Percentiles rank a stretch among this genome's conserved stretches.
phyloP scores from a whole-genome alignment of 2,113 vertebrate genomes.

The Benitochromis conjunctus region DNA sequence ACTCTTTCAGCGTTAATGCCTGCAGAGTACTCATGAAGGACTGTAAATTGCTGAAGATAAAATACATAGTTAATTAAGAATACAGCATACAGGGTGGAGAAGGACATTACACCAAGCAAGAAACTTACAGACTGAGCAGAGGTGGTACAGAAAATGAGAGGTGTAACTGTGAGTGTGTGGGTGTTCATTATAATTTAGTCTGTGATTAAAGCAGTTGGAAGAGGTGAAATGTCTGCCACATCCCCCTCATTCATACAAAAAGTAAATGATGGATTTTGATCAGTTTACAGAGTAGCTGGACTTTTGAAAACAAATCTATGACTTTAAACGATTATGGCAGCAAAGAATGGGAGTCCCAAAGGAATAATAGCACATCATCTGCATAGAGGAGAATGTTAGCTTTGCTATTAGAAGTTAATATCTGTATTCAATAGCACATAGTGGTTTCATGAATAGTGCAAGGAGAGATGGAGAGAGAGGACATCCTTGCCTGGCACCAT shows the following conservation, averaged over 20 bases:
- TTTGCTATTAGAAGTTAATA: background rate
- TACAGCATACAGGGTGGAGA: too few species aligned
- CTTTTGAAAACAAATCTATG: too few species aligned
- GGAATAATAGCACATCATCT: background rate
- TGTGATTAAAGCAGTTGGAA: background rate
- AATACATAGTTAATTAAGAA: background rate
- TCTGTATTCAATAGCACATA: background rate
- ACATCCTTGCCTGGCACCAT: background rate
- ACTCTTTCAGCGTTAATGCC: background rate
- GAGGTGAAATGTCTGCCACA: background rate
- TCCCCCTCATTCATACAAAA: background rate
- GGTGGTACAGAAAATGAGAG: background rate
- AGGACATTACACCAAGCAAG: background rate
- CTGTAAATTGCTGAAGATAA: background rate
- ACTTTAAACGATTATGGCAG: background rate
- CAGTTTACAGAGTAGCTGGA: background rate
- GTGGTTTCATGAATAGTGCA: background rate
- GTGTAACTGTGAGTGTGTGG: background rate
- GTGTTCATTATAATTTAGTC: background rate
- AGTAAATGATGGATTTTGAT: background rate
- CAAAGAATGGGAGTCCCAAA: background rate
- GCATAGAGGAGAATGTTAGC: background rate
- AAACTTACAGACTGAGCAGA: background rate
- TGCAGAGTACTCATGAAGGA: background rate
- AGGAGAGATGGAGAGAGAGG: background rate